Percentiles rank a stretch among this genome's conserved stretches.
Conservation (phyloP, 2,113 vertebrate species). For the Casuarius casuarius region DNA sequence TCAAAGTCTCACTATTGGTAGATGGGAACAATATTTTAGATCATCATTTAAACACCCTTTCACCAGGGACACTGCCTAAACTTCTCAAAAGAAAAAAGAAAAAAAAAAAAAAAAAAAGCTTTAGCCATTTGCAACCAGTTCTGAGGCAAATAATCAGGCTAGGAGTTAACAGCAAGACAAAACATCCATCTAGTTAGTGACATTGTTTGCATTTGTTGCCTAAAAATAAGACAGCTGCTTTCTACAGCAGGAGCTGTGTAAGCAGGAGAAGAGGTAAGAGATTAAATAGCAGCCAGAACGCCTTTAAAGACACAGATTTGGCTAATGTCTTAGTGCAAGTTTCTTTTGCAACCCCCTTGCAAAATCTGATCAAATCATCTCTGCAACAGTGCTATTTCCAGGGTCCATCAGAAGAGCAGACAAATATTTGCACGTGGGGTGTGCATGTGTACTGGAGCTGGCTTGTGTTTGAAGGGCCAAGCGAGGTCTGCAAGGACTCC, state of each 20-base stretch:
- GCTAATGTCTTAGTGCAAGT: not conserved
- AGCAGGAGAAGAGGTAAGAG: slow-evolving; percentile 21
- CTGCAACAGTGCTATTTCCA: not conserved
- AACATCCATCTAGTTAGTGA: not conserved
- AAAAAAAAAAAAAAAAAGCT: not conserved
- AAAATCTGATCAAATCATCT: not conserved
- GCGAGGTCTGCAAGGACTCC: not conserved
- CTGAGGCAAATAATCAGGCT: slow-evolving; percentile 37
- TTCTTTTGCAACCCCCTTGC: not conserved
- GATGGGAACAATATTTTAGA: not conserved
- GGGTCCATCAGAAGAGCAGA: not conserved
- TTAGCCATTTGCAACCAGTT: slow-evolving; percentile 56
- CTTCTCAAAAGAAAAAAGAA: not conserved
- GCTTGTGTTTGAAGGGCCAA: not conserved
- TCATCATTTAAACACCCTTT: not conserved
- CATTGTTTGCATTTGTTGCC: not conserved
- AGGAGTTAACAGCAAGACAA: not conserved
- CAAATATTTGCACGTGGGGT: not conserved
- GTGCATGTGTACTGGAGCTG: not conserved
- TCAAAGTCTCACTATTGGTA: not conserved
- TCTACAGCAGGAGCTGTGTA: not conserved
- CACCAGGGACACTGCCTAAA: slow-evolving; percentile 54
- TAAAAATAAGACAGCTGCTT: slow-evolving; percentile 15
- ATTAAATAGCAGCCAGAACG: not conserved
- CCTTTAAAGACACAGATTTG: not conserved